Conservation (phyloP, 1,140 invertebrate genomes). For the Augochlora pura region DNA sequence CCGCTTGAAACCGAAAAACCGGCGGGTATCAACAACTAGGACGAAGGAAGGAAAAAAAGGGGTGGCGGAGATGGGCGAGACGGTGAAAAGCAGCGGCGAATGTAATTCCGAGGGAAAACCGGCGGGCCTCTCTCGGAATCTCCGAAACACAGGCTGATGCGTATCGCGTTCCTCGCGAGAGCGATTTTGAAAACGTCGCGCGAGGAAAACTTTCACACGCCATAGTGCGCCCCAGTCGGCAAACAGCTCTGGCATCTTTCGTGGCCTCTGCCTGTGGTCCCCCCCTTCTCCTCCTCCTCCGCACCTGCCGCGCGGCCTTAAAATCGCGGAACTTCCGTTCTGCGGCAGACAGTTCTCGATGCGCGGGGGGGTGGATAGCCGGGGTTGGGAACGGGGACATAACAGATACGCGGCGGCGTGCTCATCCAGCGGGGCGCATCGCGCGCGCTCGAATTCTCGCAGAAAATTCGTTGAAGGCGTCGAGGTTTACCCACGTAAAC, state of each 20-base stretch:
- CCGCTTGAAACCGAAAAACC: too few species aligned
- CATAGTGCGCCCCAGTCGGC: conserved; percentile 35
- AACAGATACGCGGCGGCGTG: conserved; percentile 7
- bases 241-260: conserved; percentile 34
- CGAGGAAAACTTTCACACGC: conserved; percentile 8
- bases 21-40: too few species aligned
- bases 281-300: too few species aligned
- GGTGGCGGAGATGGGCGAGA: neutral
- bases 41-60: too few species aligned
- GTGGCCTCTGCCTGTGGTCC: neutral
- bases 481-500: conserved; percentile 51
- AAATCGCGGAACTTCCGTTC: conserved; percentile 41
- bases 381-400: neutral
- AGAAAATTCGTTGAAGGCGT: conserved; percentile 58
- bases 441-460: conserved; percentile 20
- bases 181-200: conserved; percentile 4
- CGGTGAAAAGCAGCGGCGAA: too few species aligned
- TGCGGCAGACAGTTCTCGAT: conserved; percentile 61
- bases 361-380: neutral
- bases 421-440: conserved; percentile 13
- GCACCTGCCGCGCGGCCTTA: conserved; percentile 29
- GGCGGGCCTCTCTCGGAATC: too few species aligned
- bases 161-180: conserved; percentile 11
- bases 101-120: too few species aligned
- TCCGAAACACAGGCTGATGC: neutral